Evolutionary conservation across 2,113 vertebrate genomes (phyloP), one percentile per base, ranked within the genome.

Genomic region (Lynx canadensis): DNA sequence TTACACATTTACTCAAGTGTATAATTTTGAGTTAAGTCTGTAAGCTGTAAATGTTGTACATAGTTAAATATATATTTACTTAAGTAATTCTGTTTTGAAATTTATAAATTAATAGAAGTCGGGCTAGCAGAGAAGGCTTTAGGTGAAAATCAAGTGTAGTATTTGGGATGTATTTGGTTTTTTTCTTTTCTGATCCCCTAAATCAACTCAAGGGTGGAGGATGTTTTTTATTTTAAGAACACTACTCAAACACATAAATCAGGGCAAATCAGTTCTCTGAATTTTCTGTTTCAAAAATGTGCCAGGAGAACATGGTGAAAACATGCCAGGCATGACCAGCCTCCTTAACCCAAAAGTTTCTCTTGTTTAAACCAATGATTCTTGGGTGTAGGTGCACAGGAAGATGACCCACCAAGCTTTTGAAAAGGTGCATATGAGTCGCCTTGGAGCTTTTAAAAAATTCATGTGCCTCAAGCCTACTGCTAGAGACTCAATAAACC

Each of bases 11-110:
- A 57, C 95, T 95, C 95, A 38, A 96, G 0, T 96, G 78, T 76
- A 73, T 90, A 91, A n/a, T 74, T 94, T 91, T 86, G 85, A 76
- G 55, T 95, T 98, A 97, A 98, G 96, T 89, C 74, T 98, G 93
- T 98, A 97, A 78, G 91, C 98, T 98, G 93, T 98, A 98, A 98
- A 97, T 96, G 79, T 92, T 98, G 98, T 98, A 97, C 52, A 95
- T 88, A 98, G 92, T 60, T 93, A 92, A 98, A 92, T 97, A 97
- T 95, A 97, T 94, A 96, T 98, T 98, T 98, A 95, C 92, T 95
- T 97, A 98, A 96, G 9, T 65, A 97, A 95, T 81, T 63, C 66
- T 23, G 84, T 92, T 93, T 97, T 91, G 89, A 93, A 52, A 79
- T 87, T 92, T 97, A 36, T 87, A 71, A 80, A 19, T 91, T 74